Evolutionary conservation across 2,888 invertebrate genomes (phyloP), one percentile per base, ranked within the genome.

Genomic region (Zhengitettix transpicula): DNA sequence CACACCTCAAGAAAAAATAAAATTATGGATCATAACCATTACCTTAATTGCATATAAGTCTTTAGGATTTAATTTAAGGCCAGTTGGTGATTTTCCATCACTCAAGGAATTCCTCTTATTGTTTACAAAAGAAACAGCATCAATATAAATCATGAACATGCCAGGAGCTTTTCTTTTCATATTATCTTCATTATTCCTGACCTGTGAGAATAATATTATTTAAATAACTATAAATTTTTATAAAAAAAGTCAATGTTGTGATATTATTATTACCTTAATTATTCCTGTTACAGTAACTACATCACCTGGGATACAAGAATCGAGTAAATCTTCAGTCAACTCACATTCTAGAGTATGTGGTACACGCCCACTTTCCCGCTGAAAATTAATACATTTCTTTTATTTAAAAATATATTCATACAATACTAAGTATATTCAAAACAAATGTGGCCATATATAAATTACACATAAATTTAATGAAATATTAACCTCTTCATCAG

Each of bases 321-420:
- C 86, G 1, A 92, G 90, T 54, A 95, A 75, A 73, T 93, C 92
- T 62, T 85, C 82, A 58, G 83, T 81, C 10, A 96, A 75, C 71
- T 94, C 90, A 70, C 94, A 87, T 70, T 95, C 93, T 41, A 96
- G 78, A 65, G 84, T 85, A 64, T 86, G 77, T 1, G 91, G 89
- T 66, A 88, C 80, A 55, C 84, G 78, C 40, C 86, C 86, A 62
- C 82, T 81, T 65, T 82, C 79, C 64, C 82, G 80, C 77, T 84
- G 68, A 64, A 77, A 71, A 59, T 28, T 28, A 28, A 28, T 28
- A 7, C 28, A 28, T 28, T 28, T 5, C 28, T 28, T 28, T 28
- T 28, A 28, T 28, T 28, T 28, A 5, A 28, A 5, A 28, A 28
- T 7, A 28, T 28, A 28, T 5, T 2, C 7, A 5, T 28, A 28